Evolutionary conservation across 2,113 vertebrate genomes (phyloP).

Genomic region (Notothenia coriiceps): DNA sequence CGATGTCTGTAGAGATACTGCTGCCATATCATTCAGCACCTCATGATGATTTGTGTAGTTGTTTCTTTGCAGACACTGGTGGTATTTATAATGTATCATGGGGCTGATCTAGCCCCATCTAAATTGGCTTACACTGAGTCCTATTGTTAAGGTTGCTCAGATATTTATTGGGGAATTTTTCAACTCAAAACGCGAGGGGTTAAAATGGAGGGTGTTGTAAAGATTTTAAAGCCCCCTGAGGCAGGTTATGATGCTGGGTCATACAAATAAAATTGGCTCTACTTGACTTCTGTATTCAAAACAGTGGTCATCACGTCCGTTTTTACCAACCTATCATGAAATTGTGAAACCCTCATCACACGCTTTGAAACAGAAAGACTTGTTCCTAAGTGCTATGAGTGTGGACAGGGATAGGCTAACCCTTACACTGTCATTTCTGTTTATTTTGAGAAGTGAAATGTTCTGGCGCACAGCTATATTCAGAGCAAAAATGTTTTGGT

Average conservation of each 20-base stretch:
- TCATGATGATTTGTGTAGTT: background rate
- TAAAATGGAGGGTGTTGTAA: too few relatives aligned
- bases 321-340: background rate
- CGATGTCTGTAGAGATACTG: background rate
- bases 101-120: background rate
- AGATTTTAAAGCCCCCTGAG: too few relatives aligned
- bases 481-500: constrained; percentile 36
- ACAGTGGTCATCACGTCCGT: background rate
- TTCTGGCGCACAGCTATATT: constrained; percentile 51
- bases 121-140: constrained; percentile 20
- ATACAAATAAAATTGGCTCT: too few relatives aligned
- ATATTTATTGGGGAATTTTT: constrained; percentile 5
- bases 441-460: constrained; percentile 46
- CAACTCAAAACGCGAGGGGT: too few relatives aligned
- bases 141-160: constrained; percentile 21
- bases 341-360: background rate
- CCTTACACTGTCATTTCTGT: constrained; percentile 21
- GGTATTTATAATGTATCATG: constrained; percentile 18
- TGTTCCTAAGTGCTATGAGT: constrained; percentile 6
- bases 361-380: background rate
- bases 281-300: too few relatives aligned
- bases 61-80: constrained; percentile 7
- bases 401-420: background rate
- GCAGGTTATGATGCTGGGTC: too few relatives aligned
- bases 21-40: background rate